Evolutionary conservation across 2,888 invertebrate genomes (phyloP).

Genomic region (Acrobasis repandana): DNA sequence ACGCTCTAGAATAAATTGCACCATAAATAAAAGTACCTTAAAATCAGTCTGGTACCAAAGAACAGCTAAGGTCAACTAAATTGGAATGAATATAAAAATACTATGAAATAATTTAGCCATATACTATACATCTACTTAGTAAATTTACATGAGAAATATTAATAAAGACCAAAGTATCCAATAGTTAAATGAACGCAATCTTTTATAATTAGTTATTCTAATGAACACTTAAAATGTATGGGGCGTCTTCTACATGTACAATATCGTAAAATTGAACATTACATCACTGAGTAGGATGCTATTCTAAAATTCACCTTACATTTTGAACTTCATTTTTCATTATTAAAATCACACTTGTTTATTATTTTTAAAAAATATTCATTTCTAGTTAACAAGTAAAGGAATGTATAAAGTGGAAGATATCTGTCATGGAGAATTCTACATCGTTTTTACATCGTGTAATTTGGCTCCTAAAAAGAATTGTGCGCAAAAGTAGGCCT

Average conservation of each 20-base stretch:
- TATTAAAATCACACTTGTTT: conserved; percentile 63
- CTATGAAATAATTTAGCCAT: conserved; percentile 81
- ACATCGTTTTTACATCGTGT: conserved; percentile 9
- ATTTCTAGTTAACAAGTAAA: conserved; percentile 58
- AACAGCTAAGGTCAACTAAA: conserved; percentile 71
- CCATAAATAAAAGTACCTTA: conserved; percentile 82
- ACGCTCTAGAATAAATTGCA: conserved; percentile 83
- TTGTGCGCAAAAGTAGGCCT: conserved; percentile 78
- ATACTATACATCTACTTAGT: conserved; percentile 62
- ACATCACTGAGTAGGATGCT: conserved; percentile 58
- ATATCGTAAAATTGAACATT: conserved; percentile 74
- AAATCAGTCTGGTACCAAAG: conserved; percentile 83
- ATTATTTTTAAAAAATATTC: conserved; percentile 49
- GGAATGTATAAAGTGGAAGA: conserved; percentile 77
- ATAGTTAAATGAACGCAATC: conserved; percentile 67
- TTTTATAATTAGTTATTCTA: conserved; percentile 74
- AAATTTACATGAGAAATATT: conserved; percentile 68
- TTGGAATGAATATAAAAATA: conserved; percentile 82
- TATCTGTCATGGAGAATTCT: conserved; percentile 41
- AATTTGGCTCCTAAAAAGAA: conserved; percentile 42
- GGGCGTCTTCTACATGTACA: conserved; percentile 61
- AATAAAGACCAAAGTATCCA: conserved; percentile 69
- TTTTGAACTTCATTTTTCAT: conserved; percentile 73
- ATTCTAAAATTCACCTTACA: conserved; percentile 62
- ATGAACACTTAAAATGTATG: conserved; percentile 78